A percentile compares a stretch with the other conserved stretches of the same genome.
Conservation (phyloP, 1,140 invertebrate species). For the Sminthurides bifidus region DNA sequence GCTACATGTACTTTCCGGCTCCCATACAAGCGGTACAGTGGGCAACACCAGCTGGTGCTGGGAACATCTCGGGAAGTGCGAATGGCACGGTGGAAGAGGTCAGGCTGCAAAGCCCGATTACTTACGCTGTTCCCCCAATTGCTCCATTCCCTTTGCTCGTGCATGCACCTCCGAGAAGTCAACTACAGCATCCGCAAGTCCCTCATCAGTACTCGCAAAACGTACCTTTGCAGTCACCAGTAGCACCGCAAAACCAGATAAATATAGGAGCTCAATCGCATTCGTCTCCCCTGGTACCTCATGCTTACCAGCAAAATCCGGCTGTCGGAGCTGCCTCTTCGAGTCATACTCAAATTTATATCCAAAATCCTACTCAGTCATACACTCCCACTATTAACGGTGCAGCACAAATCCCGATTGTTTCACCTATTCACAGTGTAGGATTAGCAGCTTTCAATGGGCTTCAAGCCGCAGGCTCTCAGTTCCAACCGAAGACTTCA, state of each 20-base stretch:
- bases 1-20: slow-evolving; percentile 6
- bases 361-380: neutral
- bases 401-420: neutral
- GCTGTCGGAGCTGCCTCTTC: too few relatives aligned
- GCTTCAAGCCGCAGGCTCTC: too few relatives aligned
- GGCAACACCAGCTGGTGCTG: neutral
- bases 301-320: neutral
- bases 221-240: neutral
- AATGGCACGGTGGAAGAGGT: neutral
- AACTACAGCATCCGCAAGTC: neutral
- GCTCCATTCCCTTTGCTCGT: neutral
- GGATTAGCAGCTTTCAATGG: too few relatives aligned
- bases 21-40: neutral
- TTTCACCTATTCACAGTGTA: too few relatives aligned
- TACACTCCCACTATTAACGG: neutral
- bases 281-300: neutral
- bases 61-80: neutral
- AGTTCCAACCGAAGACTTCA: too few relatives aligned
- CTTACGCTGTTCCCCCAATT: neutral
- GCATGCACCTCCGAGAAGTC: neutral
- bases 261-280: neutral
- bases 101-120: neutral
- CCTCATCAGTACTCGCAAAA: neutral
- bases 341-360: neutral
- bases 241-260: neutral